phyloP scores from a whole-genome alignment of 2,113 vertebrate species.

The Phalacrocorax aristotelis region DNA sequence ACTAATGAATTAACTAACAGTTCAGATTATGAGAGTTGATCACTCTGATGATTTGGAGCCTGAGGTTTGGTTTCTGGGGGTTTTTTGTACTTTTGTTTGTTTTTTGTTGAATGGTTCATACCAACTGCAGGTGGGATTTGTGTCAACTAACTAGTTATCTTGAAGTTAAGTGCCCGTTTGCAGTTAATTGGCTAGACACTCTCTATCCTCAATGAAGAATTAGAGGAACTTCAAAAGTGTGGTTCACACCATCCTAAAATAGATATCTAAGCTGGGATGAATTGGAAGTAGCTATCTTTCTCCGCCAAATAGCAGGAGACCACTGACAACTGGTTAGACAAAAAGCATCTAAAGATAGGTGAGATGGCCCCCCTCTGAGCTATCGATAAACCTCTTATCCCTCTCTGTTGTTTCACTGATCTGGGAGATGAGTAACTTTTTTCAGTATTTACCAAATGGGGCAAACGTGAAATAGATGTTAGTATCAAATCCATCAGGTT shows the following conservation, averaged over 20 bases:
- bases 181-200: conserved; percentile 23
- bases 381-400: background rate
- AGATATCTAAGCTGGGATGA: background rate
- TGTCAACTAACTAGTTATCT: background rate
- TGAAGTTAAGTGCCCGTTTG: background rate
- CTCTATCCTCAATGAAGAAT: background rate
- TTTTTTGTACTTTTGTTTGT: background rate
- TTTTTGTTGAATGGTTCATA: background rate
- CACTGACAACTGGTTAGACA: background rate
- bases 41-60: background rate
- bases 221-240: background rate
- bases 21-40: background rate
- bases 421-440: background rate
- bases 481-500: background rate
- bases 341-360: background rate
- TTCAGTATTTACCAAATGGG: background rate
- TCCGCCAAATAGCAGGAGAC: background rate
- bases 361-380: background rate
- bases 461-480: background rate
- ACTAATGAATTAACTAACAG: background rate
- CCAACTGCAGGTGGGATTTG: background rate
- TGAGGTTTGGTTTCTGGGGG: background rate
- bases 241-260: conserved; percentile 25
- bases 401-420: background rate
- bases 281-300: background rate